Evolutionary conservation across 2,113 vertebrate genomes (phyloP).

Genomic region (Azemiops feae): DNA sequence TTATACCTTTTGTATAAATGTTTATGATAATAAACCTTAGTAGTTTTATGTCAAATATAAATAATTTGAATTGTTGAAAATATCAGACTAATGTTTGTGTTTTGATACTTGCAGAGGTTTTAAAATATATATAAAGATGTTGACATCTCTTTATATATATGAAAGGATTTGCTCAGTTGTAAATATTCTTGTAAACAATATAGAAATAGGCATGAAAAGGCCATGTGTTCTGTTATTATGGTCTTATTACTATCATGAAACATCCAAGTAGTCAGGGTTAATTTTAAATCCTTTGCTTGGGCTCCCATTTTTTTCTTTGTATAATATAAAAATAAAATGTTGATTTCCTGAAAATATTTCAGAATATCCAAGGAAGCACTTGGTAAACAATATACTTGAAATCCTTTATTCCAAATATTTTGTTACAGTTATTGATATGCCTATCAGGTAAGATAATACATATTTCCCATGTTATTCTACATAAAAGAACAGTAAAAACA

Average conservation of each 20-base stretch:
- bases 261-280: slow-evolving; percentile 23
- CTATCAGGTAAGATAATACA: neutral
- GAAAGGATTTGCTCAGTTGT: slow-evolving; percentile 27
- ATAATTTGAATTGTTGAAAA: neutral
- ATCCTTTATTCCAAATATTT: slow-evolving; percentile 29
- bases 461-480: slow-evolving; percentile 23
- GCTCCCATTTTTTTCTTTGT: slow-evolving; percentile 37
- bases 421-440: slow-evolving; percentile 16
- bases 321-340: neutral
- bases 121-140: slow-evolving; percentile 29
- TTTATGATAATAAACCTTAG: slow-evolving; percentile 12
- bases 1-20: slow-evolving; percentile 31
- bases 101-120: slow-evolving; percentile 34
- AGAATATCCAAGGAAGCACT: slow-evolving; percentile 32
- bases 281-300: slow-evolving; percentile 33
- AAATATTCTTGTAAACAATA: slow-evolving; percentile 35
- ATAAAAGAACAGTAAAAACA: slow-evolving; percentile 12
- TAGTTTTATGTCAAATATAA: slow-evolving; percentile 29
- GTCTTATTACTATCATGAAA: slow-evolving; percentile 37
- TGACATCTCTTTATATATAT: slow-evolving; percentile 18
- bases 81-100: slow-evolving; percentile 27
- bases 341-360: slow-evolving; percentile 24
- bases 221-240: slow-evolving; percentile 42
- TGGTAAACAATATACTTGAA: slow-evolving; percentile 11
- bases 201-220: slow-evolving; percentile 5